Evolutionary conservation across 1,140 invertebrate species (phyloP), one percentile per base, ranked within the genome.

Genomic region (Spodoptera frugiperda): DNA sequence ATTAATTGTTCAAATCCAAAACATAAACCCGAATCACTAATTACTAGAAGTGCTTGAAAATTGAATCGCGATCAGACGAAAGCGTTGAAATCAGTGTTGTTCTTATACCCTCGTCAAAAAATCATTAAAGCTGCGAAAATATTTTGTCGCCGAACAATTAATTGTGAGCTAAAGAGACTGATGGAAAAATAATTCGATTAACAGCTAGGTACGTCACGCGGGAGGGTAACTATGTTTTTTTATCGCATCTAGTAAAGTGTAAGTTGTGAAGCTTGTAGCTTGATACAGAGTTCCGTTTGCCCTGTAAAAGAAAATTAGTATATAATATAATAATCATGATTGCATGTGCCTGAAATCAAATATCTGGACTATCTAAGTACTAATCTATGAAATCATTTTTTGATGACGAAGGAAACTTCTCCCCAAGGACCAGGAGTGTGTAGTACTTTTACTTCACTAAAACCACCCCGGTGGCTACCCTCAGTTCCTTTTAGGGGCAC

Each of bases 141-240:
- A 75, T 53, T 65, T 73, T 75, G 59, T 75, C 59, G 59, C 49
- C 10, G 30, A 44, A 75, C 21, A 75, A 65, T 74, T 75, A 75
- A 75, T 75, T 75, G 73, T 25, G 15, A 54, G 68, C 68, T 72
- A 63, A 57, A 21, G 70, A 75, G 59, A 54, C n/a, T 75, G 73
- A 75, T 61, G 57, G 73, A 65, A 72, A 72, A 72, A 75, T 65
- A 75, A 65, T 65, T 75, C 53, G 39, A 72, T 72, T 72, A 57
- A 72, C 51, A 55, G 51, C 17, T 19, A 25, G 44, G 44, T 49
- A 44, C 6, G 33, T 39, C 5, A 25, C 25, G 30, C 54, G 33
- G 4, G 19, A 33, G 44, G 65, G 48, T 15, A 51, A 68, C 53
- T 53, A n/a, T 68, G 30, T 51, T 68, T 68, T 68, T 51, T 68